Base-by-base conservation (phyloP, 2,888 invertebrate genomes). In the Drosophila demipolita region DNA sequence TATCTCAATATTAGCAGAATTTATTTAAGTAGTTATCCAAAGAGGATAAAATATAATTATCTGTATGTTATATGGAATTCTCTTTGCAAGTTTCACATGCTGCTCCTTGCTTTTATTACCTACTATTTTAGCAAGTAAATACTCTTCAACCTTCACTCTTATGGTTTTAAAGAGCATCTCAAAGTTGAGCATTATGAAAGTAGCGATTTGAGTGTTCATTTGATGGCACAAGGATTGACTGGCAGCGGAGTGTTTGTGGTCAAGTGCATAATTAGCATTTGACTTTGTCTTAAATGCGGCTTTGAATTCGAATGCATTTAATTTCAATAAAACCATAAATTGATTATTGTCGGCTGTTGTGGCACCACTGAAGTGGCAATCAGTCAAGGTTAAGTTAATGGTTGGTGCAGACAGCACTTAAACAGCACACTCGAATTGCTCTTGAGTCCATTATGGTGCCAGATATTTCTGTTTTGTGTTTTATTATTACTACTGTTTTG, bases 181-280 rank as follows among this genome's bases (percentile, higher is more conserved):
- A 4, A 8, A 8, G 8, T 45, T 23, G 45, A 45, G 20, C 20
- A 45, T 15, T 45, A 4, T 8, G 1, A 6, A n/a, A 53, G 17
- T 7, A 68, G 33, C 50, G 23, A 9, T 5, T 38, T 26, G 11
- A 11, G 57, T 74, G 64, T 32, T 48, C 49, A 52, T 62, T 77
- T 79, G 54, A 73, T 58, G 45, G 63, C 26, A 58, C 33, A 53
- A 38, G 58, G 73, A 64, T 73, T 79, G 65, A 63, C 38, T 53
- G 52, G 36, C 59, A 53, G 23, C 50, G 33, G 60, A 53, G 58
- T 58, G 60, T 38, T 66, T 64, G 55, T 61, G 64, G 80, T 54
- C 53, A 52, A 80, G 63, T 62, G 70, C 54, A 53, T 75, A 70
- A 77, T 77, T 80, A 77, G 62, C 66, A 53, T 61, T 69, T 64